Conservation (phyloP, 2,888 invertebrate genomes). For the Neoaliturus tenellus region DNA sequence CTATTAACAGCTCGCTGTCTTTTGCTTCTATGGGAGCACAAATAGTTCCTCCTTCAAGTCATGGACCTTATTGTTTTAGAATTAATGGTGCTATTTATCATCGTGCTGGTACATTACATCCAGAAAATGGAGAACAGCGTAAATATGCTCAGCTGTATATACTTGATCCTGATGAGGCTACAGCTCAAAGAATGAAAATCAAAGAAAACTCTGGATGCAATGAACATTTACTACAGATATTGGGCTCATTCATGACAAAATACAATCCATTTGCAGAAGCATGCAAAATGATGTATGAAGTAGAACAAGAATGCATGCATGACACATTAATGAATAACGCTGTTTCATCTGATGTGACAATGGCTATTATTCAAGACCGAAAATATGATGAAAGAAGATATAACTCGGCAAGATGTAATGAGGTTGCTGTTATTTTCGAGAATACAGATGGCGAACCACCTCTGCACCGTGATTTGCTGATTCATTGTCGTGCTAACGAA, state of each 20-base stretch:
- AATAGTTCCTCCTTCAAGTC: not conserved
- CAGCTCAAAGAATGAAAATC: constrained; percentile 15
- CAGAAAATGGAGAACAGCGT: constrained; percentile 12
- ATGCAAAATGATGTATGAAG: constrained; percentile 17
- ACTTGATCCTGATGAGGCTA: constrained; percentile 18
- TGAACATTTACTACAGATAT: not conserved
- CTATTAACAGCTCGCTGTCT: not conserved
- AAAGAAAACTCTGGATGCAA: constrained; percentile 13
- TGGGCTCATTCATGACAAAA: not conserved
- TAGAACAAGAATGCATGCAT: constrained; percentile 4
- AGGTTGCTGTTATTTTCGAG: constrained; percentile 18
- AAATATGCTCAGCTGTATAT: constrained; percentile 15
- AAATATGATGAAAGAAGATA: constrained; percentile 15
- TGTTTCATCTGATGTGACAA: constrained; percentile 14
- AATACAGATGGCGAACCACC: constrained; percentile 14
- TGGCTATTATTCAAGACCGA: constrained; percentile 6
- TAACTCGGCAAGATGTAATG: not conserved
- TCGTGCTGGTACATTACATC: constrained; percentile 15
- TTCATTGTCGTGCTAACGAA: not conserved
- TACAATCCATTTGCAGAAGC: constrained; percentile 5
- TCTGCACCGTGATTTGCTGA: constrained; percentile 13
- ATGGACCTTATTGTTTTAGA: constrained; percentile 31
- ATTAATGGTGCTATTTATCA: constrained; percentile 16
- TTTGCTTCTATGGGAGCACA: constrained; percentile 23
- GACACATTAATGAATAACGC: not conserved